Evolutionary conservation across 2,113 vertebrate species (phyloP).

Genomic region (cattle (Bos taurus)): DNA sequence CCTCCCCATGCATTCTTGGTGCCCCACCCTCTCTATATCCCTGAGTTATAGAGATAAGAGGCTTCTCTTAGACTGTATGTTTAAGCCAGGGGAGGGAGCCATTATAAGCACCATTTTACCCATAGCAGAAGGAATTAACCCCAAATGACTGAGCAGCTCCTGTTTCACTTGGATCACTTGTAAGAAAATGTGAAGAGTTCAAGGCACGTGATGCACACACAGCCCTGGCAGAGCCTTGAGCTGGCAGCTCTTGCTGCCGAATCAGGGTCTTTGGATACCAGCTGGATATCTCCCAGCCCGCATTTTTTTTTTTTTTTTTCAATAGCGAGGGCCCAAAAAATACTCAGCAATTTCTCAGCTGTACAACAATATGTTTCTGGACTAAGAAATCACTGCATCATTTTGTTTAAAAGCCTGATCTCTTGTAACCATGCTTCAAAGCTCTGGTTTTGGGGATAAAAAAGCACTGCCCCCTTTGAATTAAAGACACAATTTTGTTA

Average conservation of each 20-base stretch:
- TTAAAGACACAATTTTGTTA: conserved; percentile 9
- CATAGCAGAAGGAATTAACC: neutral
- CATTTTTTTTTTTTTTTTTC: conserved; percentile 3
- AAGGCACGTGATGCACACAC: neutral
- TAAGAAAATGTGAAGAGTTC: neutral
- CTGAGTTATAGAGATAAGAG: neutral
- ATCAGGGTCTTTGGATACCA: neutral
- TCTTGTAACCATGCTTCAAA: neutral
- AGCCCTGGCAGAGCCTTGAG: neutral
- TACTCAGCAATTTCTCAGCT: conserved; percentile 6
- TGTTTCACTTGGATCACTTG: neutral
- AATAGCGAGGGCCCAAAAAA: neutral
- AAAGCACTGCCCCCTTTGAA: neutral
- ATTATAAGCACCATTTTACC: neutral
- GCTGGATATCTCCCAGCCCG: neutral
- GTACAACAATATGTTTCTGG: neutral
- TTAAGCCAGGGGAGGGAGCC: neutral
- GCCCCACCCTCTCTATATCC: neutral
- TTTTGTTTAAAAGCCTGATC: conserved; percentile 38
- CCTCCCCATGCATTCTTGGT: neutral
- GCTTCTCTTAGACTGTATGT: neutral
- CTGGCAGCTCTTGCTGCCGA: neutral
- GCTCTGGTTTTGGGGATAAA: neutral
- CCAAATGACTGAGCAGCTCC: neutral
- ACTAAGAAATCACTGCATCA: neutral